Evolutionary conservation across 2,113 vertebrate genomes (phyloP).

Genomic region (Brachypteracias leptosomus): DNA sequence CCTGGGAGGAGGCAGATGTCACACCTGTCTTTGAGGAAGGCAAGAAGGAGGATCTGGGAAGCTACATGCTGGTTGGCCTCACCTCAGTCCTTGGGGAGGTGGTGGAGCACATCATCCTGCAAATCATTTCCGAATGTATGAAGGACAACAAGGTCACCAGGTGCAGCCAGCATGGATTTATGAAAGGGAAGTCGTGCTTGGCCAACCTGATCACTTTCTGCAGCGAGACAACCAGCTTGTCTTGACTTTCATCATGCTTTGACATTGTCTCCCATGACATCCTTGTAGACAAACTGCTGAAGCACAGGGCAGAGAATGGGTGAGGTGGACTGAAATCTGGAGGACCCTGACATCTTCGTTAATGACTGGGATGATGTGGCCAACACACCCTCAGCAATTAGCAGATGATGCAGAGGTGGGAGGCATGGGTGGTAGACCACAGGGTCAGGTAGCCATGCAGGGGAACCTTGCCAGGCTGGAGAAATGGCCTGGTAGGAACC

Average conservation of each 20-base stretch:
- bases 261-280: neutral
- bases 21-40: neutral
- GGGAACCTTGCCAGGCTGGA: neutral
- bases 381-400: neutral
- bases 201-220: neutral
- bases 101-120: neutral
- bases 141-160: neutral
- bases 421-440: fast-evolving
- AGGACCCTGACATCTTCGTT: neutral
- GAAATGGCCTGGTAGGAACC: neutral
- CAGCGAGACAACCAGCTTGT: neutral
- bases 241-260: neutral
- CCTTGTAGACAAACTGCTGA: neutral
- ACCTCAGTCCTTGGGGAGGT: neutral
- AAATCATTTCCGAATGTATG: fast-evolving
- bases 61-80: neutral
- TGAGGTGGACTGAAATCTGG: neutral
- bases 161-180: neutral
- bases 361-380: neutral
- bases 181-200: neutral
- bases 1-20: neutral
- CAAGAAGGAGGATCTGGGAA: neutral
- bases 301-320: neutral
- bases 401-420: neutral
- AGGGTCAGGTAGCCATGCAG: neutral